These are phyloP conservation scores for Bolinopsis microptera DNA, from an alignment of 37 sponge, comb jelly and placozoan genomes.

Conservation along the genomic window DNA sequence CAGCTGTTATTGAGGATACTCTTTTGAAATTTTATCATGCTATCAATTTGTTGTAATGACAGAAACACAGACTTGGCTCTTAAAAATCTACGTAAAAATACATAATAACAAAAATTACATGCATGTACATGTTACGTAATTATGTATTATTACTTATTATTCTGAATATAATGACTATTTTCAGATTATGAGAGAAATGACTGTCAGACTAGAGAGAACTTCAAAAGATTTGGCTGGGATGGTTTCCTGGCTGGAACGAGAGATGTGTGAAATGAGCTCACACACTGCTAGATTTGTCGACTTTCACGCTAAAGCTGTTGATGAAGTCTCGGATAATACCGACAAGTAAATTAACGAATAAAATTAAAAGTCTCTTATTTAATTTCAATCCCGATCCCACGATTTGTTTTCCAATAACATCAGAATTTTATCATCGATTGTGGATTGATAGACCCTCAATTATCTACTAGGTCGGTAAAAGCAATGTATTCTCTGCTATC, in stretches of 20 bases:
- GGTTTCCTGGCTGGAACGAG: conserved; percentile 18
- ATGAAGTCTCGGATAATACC: background rate
- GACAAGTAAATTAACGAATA: conserved; percentile 25
- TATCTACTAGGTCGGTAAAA: background rate
- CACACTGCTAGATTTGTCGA: conserved; percentile 6
- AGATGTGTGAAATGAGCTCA: background rate
- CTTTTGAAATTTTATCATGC: too few relatives aligned
- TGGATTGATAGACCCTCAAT: background rate
- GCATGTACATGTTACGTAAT: too few relatives aligned
- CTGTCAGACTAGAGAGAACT: background rate
- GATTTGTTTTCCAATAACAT: background rate
- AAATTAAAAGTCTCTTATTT: background rate
- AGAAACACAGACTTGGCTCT: too few relatives aligned
- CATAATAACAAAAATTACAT: too few relatives aligned
- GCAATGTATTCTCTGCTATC: conserved; percentile 41
- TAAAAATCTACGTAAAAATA: too few relatives aligned
- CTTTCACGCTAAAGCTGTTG: background rate
- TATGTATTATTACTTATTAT: too few relatives aligned
- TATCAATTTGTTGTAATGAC: too few relatives aligned
- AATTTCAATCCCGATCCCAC: background rate
- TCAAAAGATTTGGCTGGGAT: conserved; percentile 13
- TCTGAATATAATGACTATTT: background rate
- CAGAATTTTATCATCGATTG: too few relatives aligned
- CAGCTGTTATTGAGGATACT: too few relatives aligned
- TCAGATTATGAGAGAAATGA: conserved; percentile 8